Percentiles rank a stretch among this genome's conserved stretches.
These are phyloP conservation scores for Steinernema khuongi DNA, from an alignment of 1,140 invertebrate genomes.

Conservation along the genomic window DNA sequence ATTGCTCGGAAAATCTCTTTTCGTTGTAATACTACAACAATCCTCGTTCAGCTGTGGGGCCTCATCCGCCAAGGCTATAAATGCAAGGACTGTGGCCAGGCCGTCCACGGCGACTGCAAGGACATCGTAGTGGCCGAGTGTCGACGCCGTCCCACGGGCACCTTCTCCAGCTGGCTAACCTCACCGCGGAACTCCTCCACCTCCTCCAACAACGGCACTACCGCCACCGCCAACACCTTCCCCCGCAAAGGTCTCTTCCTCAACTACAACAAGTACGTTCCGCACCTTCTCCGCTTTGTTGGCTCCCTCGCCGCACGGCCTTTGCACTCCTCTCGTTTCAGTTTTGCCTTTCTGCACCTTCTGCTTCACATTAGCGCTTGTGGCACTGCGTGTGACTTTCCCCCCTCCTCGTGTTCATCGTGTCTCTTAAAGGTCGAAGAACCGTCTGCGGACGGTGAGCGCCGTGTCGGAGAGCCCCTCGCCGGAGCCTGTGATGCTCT, in stretches of 20 bases:
- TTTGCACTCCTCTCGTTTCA: constrained; percentile 18
- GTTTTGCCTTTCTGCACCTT: constrained; percentile 19
- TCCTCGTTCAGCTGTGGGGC: constrained; percentile 63
- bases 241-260: not conserved
- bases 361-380: constrained; percentile 16
- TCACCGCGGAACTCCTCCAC: constrained; percentile 10
- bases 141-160: constrained; percentile 16
- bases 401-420: constrained; percentile 15
- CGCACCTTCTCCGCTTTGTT: not conserved
- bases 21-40: constrained; percentile 17
- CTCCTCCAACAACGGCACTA: constrained; percentile 12
- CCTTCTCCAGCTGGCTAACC: constrained; percentile 17
- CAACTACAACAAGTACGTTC: constrained; percentile 23
- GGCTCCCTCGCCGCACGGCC: not conserved
- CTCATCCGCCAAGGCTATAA: constrained; percentile 66
- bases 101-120: constrained; percentile 52
- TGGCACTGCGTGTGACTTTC: not conserved
- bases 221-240: not conserved
- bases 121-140: constrained; percentile 49
- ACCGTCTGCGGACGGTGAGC: constrained; percentile 30
- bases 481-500: constrained; percentile 29
- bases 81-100: constrained; percentile 62
- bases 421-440: constrained; percentile 31
- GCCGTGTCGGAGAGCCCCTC: constrained; percentile 39
- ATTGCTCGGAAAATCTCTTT: no score